Base-by-base conservation (phyloP, 2,113 vertebrate genomes). In the Phaethon lepturus region DNA sequence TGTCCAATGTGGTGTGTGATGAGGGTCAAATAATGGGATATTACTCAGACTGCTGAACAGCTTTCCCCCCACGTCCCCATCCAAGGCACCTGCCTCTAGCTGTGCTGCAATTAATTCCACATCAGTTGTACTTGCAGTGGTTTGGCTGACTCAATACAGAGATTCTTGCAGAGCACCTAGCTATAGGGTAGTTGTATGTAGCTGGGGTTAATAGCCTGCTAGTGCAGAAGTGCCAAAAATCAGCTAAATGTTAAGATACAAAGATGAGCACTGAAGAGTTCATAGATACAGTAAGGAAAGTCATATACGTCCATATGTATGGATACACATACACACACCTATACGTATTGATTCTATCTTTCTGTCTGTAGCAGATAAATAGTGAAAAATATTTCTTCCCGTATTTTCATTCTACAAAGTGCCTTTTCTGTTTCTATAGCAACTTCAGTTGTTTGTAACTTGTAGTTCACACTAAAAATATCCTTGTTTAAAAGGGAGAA, bases 381-480 rank as follows among this genome's bases (percentile, higher is more conserved):
- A 97, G 35, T 33, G 71, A 95, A 74, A 81, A 90, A 63, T 72
- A 95, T 95, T 98, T 98, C 58, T 94, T 83, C 68, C 73, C 91
- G 26, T 35, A 78, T 52, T 94, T 95, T 90, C 92, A 93, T 95
- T 96, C 92, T 94, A 91, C 87, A 83, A 98, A 98, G 87, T 94
- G 40, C 86, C 76, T 82, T 90, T 95, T 96, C 93, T 93, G 97
- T 98, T 98, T 98, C 98, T 98, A 98, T 98, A 98, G 98, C 97
- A 98, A 98, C 97, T 97, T 96, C 95, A 93, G 94, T 97, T 98
- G 95, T 97, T 98, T 97, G 97, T 97, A 97, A 97, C 93, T 98
- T 96, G 90, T 91, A 95, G 94, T 76, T 92, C 85, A 88, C 69
- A 72, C 95, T 97, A 97, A 97, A 98, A 98, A 95, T 97, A 96